These are phyloP conservation scores for Semaprochilodus insignis DNA, from an alignment of 2,797 vertebrate genomes.

Conservation along the genomic window DNA sequence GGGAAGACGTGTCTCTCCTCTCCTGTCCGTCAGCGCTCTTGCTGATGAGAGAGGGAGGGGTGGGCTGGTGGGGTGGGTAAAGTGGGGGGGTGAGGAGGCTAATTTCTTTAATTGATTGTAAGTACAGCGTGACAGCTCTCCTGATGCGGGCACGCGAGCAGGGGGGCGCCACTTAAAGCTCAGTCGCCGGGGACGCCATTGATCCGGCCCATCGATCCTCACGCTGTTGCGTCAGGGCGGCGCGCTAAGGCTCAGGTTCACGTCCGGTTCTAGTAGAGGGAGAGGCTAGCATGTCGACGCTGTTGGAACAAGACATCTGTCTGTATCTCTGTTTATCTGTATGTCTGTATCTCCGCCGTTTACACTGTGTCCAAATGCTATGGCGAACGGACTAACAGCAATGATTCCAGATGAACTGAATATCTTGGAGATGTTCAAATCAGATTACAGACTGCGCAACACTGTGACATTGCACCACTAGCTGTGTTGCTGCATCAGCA, in stretches of 20 bases:
- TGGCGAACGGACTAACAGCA: too few species aligned
- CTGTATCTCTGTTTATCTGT: too few species aligned
- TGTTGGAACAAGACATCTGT: neutral
- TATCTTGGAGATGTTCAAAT: too few species aligned
- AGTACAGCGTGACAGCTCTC: slow-evolving; percentile 79
- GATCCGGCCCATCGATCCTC: slow-evolving; percentile 59
- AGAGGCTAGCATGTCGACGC: neutral
- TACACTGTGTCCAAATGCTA: too few species aligned
- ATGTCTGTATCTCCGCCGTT: too few species aligned
- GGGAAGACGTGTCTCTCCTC: slow-evolving; percentile 57
- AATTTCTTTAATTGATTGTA: slow-evolving; percentile 83
- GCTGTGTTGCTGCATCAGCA: too few species aligned
- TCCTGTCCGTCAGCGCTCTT: slow-evolving; percentile 59
- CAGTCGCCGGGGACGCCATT: slow-evolving; percentile 70
- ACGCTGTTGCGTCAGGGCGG: slow-evolving; percentile 30
- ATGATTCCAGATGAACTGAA: too few species aligned
- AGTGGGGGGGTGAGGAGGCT: slow-evolving; percentile 68
- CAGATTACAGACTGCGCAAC: too few species aligned
- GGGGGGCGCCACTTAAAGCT: slow-evolving; percentile 66
- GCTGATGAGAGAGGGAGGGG: slow-evolving; percentile 45
- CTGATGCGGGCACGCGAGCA: slow-evolving; percentile 70
- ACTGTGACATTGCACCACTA: too few species aligned
- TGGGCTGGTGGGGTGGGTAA: slow-evolving; percentile 1
- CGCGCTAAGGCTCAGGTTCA: slow-evolving; percentile 19
- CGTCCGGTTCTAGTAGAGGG: slow-evolving; percentile 28